Evolutionary conservation across 35 echinoderm and acorn worm species (phyloP).

Genomic region (Apostichopus parvimensis): DNA sequence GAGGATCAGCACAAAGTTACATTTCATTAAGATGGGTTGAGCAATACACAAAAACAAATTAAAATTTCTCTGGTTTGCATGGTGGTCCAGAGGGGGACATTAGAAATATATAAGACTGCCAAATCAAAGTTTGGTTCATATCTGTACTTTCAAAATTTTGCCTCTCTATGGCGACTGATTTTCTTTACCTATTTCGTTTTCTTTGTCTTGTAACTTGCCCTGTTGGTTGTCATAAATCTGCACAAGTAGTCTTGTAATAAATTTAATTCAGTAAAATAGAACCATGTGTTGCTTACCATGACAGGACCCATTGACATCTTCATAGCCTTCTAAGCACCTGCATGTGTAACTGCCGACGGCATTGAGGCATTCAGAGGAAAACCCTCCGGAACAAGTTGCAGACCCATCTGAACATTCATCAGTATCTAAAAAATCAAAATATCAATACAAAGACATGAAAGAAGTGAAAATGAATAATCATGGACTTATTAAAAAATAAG

Average conservation of each 20-base stretch:
- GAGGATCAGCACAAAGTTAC: no score
- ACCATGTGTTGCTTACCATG: conserved; percentile 8
- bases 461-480: no score
- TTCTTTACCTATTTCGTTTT: not conserved
- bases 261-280: no score
- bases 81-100: no score
- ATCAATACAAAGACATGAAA: no score
- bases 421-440: conserved; percentile 37
- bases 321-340: conserved; percentile 54
- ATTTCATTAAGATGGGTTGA: no score
- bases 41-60: not conserved
- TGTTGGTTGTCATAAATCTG: not conserved
- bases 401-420: conserved; percentile 53
- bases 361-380: conserved; percentile 34
- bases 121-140: no score
- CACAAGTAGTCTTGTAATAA: not conserved
- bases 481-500: no score
- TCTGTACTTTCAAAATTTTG: no score
- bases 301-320: not conserved
- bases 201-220: not conserved
- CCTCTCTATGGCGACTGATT: no score
- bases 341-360: conserved; percentile 70
- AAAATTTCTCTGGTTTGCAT: not conserved
- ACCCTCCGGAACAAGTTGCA: not conserved
- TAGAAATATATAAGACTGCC: no score